A percentile compares a stretch with the other conserved stretches of the same genome.
Conservation (phyloP, 37 sponge, comb jelly and placozoan species). For the Ianthella basta region DNA sequence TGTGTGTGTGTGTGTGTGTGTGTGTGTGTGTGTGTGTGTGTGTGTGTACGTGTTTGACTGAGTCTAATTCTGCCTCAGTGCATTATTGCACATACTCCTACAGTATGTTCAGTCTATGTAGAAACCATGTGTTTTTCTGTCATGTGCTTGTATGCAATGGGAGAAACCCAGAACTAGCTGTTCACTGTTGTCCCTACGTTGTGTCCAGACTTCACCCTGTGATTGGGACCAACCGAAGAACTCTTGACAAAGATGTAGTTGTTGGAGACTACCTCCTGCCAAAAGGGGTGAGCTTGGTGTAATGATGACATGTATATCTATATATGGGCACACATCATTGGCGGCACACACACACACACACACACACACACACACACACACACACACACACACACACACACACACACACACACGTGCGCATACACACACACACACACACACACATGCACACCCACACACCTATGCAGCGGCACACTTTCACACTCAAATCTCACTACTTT, state of each 20-base stretch:
- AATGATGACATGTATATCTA: too few relatives aligned
- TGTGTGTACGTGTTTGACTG: constrained; percentile 14
- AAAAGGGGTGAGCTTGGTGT: neutral
- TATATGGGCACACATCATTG: too few relatives aligned
- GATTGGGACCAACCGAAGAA: neutral
- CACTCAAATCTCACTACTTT: too few relatives aligned
- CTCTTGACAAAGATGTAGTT: neutral
- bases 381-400: too few relatives aligned
- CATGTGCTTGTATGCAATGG: neutral
- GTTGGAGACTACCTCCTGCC: neutral
- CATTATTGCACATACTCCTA: neutral
- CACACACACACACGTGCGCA: too few relatives aligned
- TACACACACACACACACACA: too few relatives aligned
- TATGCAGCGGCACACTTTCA: too few relatives aligned
- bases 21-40: constrained; percentile 29
- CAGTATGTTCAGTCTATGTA: neutral
- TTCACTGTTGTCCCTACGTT: neutral
- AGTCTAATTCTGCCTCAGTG: neutral
- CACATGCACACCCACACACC: too few relatives aligned
- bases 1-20: constrained; percentile 22
- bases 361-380: too few relatives aligned
- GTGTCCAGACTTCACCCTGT: neutral
- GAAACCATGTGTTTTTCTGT: neutral
- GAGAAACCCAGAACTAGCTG: neutral
- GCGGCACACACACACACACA: too few relatives aligned